Evolutionary conservation across 2,797 vertebrate species (phyloP).

Genomic region (Anas acuta): DNA sequence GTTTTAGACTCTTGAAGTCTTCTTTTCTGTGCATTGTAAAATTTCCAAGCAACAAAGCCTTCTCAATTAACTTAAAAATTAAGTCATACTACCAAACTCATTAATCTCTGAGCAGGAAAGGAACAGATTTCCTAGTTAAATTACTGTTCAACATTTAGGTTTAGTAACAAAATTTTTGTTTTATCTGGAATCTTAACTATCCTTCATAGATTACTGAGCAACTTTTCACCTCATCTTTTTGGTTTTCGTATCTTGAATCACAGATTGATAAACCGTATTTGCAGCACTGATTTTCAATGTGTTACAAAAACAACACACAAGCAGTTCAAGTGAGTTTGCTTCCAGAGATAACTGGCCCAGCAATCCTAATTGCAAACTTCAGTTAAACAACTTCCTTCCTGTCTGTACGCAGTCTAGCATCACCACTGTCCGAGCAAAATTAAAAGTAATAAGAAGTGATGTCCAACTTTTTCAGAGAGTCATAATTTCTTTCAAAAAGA

Average conservation of each 20-base stretch:
- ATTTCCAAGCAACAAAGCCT: neutral
- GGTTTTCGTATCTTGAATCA: neutral
- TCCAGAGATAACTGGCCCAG: neutral
- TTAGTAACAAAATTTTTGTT: neutral
- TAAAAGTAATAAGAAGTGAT: neutral
- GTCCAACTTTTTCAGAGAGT: neutral
- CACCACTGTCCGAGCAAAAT: neutral
- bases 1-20: neutral
- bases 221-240: neutral
- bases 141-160: neutral
- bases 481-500: neutral
- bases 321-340: neutral
- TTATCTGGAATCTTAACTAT: neutral
- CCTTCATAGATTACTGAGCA: neutral
- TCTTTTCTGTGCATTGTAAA: accelerated
- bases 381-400: neutral
- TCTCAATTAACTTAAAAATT: neutral
- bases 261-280: neutral
- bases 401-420: neutral
- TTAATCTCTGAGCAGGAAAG: neutral
- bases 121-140: neutral
- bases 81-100: neutral
- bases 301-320: neutral
- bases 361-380: neutral
- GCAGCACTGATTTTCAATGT: neutral